Percentiles rank a stretch among this genome's conserved stretches.
These are phyloP conservation scores for Silurus glanis DNA, from an alignment of 2,113 vertebrate species.

Conservation along the genomic window DNA sequence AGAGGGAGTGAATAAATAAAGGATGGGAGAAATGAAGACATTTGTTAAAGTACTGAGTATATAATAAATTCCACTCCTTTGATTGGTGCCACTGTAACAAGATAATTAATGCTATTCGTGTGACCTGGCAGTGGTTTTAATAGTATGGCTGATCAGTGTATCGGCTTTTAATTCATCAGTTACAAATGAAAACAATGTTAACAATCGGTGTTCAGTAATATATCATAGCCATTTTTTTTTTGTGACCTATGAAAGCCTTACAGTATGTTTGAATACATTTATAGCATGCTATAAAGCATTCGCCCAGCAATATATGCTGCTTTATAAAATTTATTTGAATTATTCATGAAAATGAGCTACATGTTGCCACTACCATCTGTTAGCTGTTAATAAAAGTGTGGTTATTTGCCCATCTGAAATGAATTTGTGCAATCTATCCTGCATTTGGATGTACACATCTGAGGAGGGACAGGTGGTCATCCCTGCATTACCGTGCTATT, in stretches of 20 bases:
- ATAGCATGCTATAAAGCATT: background rate
- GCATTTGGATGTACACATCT: background rate
- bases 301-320: background rate
- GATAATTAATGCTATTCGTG: too few relatives aligned
- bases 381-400: background rate
- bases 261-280: background rate
- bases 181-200: background rate
- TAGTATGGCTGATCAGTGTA: too few relatives aligned
- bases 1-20: too few relatives aligned
- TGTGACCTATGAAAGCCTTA: too few relatives aligned
- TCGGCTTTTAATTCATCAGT: background rate
- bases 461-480: conserved; percentile 2
- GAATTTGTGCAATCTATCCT: background rate
- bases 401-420: conserved; percentile 3
- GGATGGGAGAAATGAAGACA: too few relatives aligned
- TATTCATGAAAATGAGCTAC: background rate
- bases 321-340: background rate
- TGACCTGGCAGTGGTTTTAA: too few relatives aligned
- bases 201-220: background rate
- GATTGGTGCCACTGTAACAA: too few relatives aligned
- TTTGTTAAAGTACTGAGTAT: too few relatives aligned
- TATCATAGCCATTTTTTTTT: background rate
- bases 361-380: background rate
- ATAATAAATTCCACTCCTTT: too few relatives aligned
- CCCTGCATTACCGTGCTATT: conserved; percentile 27